Evolutionary conservation across 1,140 invertebrate species (phyloP), one percentile per base, ranked within the genome.

Genomic region (Muscidifurax raptorellus): DNA sequence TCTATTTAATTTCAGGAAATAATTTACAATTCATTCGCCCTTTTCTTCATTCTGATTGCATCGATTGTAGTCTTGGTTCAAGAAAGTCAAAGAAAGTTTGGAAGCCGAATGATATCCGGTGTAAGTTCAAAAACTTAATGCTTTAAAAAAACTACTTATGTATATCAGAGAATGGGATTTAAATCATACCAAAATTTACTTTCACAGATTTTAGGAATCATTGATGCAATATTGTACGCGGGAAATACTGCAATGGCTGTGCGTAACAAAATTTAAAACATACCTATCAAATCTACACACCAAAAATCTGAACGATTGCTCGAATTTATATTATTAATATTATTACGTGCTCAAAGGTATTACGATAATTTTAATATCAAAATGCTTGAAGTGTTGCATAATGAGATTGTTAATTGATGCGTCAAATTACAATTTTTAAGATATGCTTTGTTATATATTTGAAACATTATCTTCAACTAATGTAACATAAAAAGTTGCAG

Each of bases 201-300:
- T 22, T 80, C 72, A 1, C 69, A 86, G 85, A 36, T 86, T 72
- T 80, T 86, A 2, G 85, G 85, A 80, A 69, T 85, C 3, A 79
- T 85, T 15, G 75, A 82, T 40, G 80, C 74, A 10, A 71, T 85
- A 27, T 36, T 85, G 30, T 85, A 85, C 15, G 74, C 84, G 0
- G 74, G 47, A 40, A 85, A 76, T 71, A 67, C 78, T 0, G 80
- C 74, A 5, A 47, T 82, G n/a, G 80, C 80, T 44, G 72, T 85
- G 3, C 25, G 30, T 0, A 78, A 81, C 44, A 82, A 85, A 82
- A 71, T 85, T 64, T 85, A 71, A 80, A 71, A 40, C 3, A 0
- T 71, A 10, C 3, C 4, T 36, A 12, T 18, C 30, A 40, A 40
- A 40, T 40, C 0, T 1, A 40, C 36, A 9, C 10, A 40, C 36